phyloP scores from a whole-genome alignment of 2,113 vertebrate species.

The Natator depressus region DNA sequence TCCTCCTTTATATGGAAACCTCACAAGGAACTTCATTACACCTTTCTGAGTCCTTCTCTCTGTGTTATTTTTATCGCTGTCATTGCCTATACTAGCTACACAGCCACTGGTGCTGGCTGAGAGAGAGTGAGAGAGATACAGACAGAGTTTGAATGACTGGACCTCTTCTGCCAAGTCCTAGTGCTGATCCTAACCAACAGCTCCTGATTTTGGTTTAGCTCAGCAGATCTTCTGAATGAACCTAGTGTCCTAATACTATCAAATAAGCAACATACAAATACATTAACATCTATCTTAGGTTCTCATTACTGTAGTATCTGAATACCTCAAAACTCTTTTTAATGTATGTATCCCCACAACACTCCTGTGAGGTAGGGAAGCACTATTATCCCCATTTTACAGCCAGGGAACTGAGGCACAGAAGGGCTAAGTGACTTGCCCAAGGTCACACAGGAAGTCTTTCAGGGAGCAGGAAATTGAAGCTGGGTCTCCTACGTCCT shows the following conservation, averaged over 20 bases:
- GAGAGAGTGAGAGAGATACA: not conserved
- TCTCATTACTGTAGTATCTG: not conserved
- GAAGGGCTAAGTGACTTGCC: not conserved
- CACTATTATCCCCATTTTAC: not conserved
- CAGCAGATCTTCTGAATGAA: not conserved
- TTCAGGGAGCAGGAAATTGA: not conserved
- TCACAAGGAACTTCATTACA: not conserved
- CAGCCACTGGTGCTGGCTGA: not conserved
- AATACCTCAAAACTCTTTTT: not conserved
- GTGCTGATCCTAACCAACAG: not conserved
- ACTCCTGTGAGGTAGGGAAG: not conserved
- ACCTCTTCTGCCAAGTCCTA: not conserved
- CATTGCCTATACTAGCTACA: not conserved
- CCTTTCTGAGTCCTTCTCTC: not conserved
- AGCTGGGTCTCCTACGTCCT: not conserved
- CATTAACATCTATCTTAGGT: not conserved
- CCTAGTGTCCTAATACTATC: not conserved
- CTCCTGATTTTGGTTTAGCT: not conserved
- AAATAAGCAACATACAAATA: not conserved
- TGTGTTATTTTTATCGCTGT: not conserved
- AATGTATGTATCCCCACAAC: not conserved
- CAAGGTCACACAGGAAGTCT: not conserved
- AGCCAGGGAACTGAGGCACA: not conserved
- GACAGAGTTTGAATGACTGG: not conserved
- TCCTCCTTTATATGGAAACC: not conserved